phyloP scores from a whole-genome alignment of 2,797 vertebrate species.

The Muscicapa striata region DNA sequence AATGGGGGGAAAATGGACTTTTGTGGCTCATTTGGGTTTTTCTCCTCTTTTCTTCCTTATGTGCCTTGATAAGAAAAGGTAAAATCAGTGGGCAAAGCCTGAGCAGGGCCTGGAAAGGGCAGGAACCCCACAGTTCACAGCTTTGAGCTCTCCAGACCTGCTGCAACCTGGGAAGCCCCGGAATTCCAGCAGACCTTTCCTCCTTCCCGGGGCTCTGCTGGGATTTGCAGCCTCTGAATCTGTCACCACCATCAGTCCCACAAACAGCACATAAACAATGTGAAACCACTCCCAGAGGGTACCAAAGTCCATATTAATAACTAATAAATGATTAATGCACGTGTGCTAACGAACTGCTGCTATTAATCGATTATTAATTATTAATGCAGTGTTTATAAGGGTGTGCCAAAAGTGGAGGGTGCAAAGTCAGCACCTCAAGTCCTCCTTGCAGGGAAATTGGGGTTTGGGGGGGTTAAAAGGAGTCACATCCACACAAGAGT shows the following conservation, averaged over 20 bases:
- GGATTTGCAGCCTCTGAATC: not conserved
- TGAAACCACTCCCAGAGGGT: not conserved
- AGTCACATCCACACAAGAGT: too few relatives aligned
- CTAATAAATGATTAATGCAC: not conserved
- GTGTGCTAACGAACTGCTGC: not conserved
- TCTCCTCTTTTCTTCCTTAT: not conserved
- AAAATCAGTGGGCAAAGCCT: not conserved
- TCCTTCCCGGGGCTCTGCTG: not conserved
- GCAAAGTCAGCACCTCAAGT: not conserved
- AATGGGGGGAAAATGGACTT: not conserved
- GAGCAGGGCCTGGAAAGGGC: not conserved
- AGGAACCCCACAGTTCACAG: not conserved
- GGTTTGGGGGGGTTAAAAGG: not conserved
- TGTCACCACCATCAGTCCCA: not conserved
- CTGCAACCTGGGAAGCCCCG: rapidly evolving
- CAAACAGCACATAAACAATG: not conserved
- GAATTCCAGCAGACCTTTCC: not conserved
- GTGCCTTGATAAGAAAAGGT: not conserved
- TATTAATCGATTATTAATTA: conserved; percentile 30
- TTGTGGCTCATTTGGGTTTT: not conserved
- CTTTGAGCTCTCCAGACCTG: not conserved
- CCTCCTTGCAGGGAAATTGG: not conserved
- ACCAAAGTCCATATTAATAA: not conserved
- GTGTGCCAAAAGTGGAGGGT: not conserved
- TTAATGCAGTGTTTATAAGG: not conserved